Conservation (phyloP, 2,797 vertebrate species). For the Rousettus madagascariensis region DNA sequence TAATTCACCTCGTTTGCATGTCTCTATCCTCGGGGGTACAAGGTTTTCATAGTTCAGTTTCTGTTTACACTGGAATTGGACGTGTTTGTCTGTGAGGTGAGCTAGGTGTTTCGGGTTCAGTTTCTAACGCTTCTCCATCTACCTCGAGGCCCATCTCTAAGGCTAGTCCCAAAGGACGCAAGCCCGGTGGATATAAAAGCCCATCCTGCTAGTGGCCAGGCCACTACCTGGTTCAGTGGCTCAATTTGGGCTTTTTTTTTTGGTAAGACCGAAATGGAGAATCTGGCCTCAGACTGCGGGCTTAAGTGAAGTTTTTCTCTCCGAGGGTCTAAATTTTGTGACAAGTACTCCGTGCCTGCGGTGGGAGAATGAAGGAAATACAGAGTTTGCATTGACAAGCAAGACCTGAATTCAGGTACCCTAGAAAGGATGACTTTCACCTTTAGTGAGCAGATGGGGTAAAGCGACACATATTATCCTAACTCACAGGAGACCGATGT, state of each 20-base stretch:
- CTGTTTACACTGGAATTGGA: not conserved
- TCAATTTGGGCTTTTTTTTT: not conserved
- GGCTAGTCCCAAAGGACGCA: not conserved
- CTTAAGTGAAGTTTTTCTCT: not conserved
- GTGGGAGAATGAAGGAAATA: not conserved
- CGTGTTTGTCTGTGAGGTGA: not conserved
- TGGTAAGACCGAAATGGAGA: not conserved
- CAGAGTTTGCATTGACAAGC: not conserved
- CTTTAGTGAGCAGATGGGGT: not conserved
- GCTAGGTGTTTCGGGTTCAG: not conserved
- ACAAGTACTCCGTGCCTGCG: not conserved
- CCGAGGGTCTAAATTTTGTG: not conserved
- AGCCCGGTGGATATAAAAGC: not conserved
- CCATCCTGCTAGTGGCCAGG: not conserved
- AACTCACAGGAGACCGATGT: not conserved
- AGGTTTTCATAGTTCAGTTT: not conserved
- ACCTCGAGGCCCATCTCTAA: not conserved
- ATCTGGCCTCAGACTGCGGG: not conserved
- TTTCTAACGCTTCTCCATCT: not conserved
- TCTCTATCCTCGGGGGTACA: not conserved
- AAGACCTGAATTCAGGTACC: too few relatives aligned
- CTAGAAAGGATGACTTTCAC: not conserved
- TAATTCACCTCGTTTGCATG: not conserved
- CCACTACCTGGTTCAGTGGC: not conserved
- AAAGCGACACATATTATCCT: not conserved